Percentiles rank a stretch among this genome's conserved stretches.
These are phyloP conservation scores for Drosophila longiperda DNA, from an alignment of 2,888 invertebrate species.

Conservation along the genomic window DNA sequence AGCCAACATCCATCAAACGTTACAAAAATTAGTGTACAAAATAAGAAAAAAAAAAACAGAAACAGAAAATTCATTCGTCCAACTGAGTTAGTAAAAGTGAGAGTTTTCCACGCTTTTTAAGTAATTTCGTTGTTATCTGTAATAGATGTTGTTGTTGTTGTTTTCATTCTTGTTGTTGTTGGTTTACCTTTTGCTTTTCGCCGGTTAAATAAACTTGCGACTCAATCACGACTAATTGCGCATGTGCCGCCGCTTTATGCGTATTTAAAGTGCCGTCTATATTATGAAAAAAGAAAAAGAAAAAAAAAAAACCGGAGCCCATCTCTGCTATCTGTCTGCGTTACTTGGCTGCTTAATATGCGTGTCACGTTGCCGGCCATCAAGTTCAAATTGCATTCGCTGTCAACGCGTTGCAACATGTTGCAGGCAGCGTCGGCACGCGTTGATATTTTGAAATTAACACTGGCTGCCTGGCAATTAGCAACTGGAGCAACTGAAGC, in stretches of 20 bases:
- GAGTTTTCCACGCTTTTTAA: conserved; percentile 74
- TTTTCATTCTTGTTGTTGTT: conserved; percentile 34
- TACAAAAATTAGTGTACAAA: conserved; percentile 30
- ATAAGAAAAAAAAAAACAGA: conserved; percentile 36
- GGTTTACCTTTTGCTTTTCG: conserved; percentile 53
- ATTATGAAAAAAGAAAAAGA: conserved; percentile 53
- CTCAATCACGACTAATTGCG: conserved; percentile 81
- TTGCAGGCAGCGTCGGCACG: conserved; percentile 56
- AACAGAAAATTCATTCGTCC: conserved; percentile 36
- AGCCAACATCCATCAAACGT: conserved; percentile 15
- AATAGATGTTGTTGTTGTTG: conserved; percentile 31
- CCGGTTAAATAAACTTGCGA: conserved; percentile 74
- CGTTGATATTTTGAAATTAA: conserved; percentile 78
- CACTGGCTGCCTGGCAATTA: conserved; percentile 46
- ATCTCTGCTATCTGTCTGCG: conserved; percentile 28
- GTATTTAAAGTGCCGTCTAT: conserved; percentile 75
- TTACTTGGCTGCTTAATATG: conserved; percentile 71
- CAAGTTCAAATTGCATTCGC: conserved; percentile 83
- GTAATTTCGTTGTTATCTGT: conserved; percentile 56
- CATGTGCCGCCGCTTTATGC: conserved; percentile 73
- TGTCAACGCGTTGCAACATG: conserved; percentile 78
- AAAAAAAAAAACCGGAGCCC: conserved; percentile 53
- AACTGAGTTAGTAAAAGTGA: conserved; percentile 73
- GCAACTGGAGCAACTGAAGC: conserved; percentile 20
- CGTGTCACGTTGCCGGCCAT: conserved; percentile 81